Percentiles rank a stretch among this genome's conserved stretches.
phyloP scores from a whole-genome alignment of 2,113 vertebrate genomes.

The Scartelaos histophorus region DNA sequence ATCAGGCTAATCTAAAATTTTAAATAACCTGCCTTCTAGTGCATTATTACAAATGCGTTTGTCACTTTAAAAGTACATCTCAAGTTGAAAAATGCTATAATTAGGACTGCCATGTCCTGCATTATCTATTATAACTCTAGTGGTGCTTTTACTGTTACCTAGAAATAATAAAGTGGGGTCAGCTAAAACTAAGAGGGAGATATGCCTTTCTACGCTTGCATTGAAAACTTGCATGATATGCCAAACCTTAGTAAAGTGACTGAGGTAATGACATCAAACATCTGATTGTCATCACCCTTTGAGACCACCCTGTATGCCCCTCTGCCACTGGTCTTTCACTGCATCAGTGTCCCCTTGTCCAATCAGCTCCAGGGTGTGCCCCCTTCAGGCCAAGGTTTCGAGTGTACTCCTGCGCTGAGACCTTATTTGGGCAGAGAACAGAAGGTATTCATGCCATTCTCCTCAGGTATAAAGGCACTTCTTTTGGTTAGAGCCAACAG shows the following conservation, averaged over 20 bases:
- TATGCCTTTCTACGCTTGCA: constrained; percentile 78
- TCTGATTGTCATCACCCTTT: constrained; percentile 87
- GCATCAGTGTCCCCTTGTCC: constrained; percentile 40
- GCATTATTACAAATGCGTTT: constrained; percentile 87
- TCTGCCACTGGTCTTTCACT: constrained; percentile 51
- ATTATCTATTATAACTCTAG: constrained; percentile 68
- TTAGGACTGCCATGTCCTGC: constrained; percentile 71
- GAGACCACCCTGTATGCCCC: constrained; percentile 52
- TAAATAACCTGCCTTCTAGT: constrained; percentile 91
- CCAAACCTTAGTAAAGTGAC: constrained; percentile 80
- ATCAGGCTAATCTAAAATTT: constrained; percentile 86
- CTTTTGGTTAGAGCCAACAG: constrained; percentile 83
- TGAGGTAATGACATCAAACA: constrained; percentile 88
- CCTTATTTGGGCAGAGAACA: constrained; percentile 57
- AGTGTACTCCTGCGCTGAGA: constrained; percentile 40
- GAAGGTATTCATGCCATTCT: constrained; percentile 82
- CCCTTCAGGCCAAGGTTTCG: constrained; percentile 38
- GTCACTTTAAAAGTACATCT: constrained; percentile 85
- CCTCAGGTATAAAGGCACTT: constrained; percentile 90
- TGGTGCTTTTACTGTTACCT: constrained; percentile 45
- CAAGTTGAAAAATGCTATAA: constrained; percentile 76
- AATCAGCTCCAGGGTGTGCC: constrained; percentile 55
- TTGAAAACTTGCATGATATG: constrained; percentile 87
- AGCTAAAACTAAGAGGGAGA: constrained; percentile 59
- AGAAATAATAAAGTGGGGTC: constrained; percentile 52